Evolutionary conservation across 1,140 invertebrate species (phyloP).

Genomic region (Pseudomyrmex concolor): DNA sequence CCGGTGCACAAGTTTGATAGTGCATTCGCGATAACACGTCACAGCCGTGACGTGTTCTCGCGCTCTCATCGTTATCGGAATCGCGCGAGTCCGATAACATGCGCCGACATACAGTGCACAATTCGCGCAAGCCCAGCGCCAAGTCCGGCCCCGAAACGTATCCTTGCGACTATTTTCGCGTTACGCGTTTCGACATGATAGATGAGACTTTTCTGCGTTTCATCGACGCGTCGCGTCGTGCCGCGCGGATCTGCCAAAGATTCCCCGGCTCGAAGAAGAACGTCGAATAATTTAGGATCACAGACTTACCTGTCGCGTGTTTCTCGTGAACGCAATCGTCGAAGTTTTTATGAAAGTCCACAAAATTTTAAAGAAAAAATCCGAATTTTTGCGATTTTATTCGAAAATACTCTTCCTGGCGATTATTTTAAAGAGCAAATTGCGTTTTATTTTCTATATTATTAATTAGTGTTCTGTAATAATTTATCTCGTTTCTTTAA

Average conservation of each 20-base stretch:
- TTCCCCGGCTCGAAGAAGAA: slow-evolving; percentile 64
- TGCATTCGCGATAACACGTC: slow-evolving; percentile 12
- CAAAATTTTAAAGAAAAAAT: too few relatives aligned
- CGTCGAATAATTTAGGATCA: slow-evolving; percentile 75
- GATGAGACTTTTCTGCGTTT: slow-evolving; percentile 82
- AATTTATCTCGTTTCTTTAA: slow-evolving; percentile 1
- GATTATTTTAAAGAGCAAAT: neutral
- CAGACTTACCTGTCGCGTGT: slow-evolving; percentile 68
- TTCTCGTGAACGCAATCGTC: neutral
- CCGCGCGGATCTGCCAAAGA: slow-evolving; percentile 74
- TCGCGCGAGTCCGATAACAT: slow-evolving; percentile 51
- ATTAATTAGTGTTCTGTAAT: neutral
- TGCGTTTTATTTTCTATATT: neutral
- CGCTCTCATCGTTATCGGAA: slow-evolving; percentile 20
- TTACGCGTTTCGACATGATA: slow-evolving; percentile 81
- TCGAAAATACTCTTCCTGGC: too few relatives aligned
- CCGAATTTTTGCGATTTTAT: too few relatives aligned
- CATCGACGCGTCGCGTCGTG: slow-evolving; percentile 72
- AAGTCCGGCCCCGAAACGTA: slow-evolving; percentile 75
- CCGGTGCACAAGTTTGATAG: neutral
- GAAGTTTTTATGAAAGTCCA: neutral
- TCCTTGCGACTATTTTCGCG: slow-evolving; percentile 83
- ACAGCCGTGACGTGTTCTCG: neutral
- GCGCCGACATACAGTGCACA: slow-evolving; percentile 41
- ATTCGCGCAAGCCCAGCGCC: slow-evolving; percentile 54